Evolutionary conservation across 2,113 vertebrate genomes (phyloP), one percentile per base, ranked within the genome.

Genomic region (Carassius gibelio): DNA sequence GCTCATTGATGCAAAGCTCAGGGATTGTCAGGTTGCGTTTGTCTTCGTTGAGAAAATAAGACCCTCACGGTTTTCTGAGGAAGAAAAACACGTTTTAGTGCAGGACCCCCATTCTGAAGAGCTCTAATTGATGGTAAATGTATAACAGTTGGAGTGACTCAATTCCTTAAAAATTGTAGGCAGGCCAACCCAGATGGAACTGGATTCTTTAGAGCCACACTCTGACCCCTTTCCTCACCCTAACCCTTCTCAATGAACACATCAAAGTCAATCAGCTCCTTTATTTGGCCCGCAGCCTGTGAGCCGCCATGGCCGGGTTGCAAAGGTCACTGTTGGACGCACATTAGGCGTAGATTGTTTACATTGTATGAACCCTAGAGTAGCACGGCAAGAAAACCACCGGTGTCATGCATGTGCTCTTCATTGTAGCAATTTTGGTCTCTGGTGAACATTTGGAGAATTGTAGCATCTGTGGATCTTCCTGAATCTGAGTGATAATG

Each of bases 211-310:
- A 89, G 52, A 14, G 42, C 17, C 86, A 76, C 87, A 84, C 80
- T 84, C 10, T 89, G 87, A 88, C 88, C 88, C 90, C 79, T 91
- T 90, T 92, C 62, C 92, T 91, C 92, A 86, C 87, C 72, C 11
- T 13, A 69, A 59, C 26, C 42, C 57, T 66, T 64, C 59, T 57
- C 82, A 85, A 87, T 78, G 75, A 91, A 76, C 88, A 91, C 93
- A 93, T 94, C 94, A 95, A 94, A 94, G 92, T 81, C 84, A 86
- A 87, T 88, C 88, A 81, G 84, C 80, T 86, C 78, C 82, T 86
- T 75, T 9, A 84, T 85, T 88, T 90, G 89, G 90, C 87, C 91
- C 83, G 57, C 89, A 82, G 87, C 76, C 75, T 84, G 36, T 42
- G 87, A 76, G 78, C 48, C 50, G 42, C 79, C 77, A 59, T 34